Evolutionary conservation across 64 coral and sea anemone species (phyloP).

Genomic region (Dendronephthya gigantea): DNA sequence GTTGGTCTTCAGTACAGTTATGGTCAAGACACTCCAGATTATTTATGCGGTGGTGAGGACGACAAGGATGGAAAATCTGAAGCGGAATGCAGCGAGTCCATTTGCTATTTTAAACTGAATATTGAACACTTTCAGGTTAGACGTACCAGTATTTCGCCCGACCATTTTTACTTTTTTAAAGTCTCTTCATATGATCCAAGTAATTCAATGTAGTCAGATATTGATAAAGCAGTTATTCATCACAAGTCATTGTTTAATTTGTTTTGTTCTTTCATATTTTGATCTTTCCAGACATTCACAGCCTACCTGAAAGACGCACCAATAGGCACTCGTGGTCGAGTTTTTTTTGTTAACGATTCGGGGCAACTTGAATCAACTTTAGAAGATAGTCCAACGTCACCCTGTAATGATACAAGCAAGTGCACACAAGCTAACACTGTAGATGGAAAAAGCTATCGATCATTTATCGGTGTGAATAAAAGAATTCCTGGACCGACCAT

Average conservation of each 20-base stretch:
- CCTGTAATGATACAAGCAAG: not conserved
- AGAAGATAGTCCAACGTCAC: not conserved
- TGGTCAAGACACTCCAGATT: not conserved
- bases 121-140: no score
- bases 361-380: not conserved
- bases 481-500: slow-evolving; percentile 63
- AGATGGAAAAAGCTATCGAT: slow-evolving; percentile 38
- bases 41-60: not conserved
- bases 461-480: slow-evolving; percentile 45
- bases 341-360: not conserved
- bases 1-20: no score
- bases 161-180: no score
- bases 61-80: not conserved
- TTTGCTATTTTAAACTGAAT: slow-evolving; percentile 2
- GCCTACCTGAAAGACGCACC: not conserved
- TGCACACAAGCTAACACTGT: slow-evolving; percentile 29
- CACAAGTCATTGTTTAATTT: not conserved
- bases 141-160: no score
- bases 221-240: not conserved
- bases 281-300: not conserved
- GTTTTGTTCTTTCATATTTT: no score
- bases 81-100: not conserved
- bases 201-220: not conserved
- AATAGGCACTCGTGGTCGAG: not conserved
- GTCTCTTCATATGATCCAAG: no score